Conservation (phyloP, 2,113 vertebrate genomes). For the Andinoacara biseriatus region DNA sequence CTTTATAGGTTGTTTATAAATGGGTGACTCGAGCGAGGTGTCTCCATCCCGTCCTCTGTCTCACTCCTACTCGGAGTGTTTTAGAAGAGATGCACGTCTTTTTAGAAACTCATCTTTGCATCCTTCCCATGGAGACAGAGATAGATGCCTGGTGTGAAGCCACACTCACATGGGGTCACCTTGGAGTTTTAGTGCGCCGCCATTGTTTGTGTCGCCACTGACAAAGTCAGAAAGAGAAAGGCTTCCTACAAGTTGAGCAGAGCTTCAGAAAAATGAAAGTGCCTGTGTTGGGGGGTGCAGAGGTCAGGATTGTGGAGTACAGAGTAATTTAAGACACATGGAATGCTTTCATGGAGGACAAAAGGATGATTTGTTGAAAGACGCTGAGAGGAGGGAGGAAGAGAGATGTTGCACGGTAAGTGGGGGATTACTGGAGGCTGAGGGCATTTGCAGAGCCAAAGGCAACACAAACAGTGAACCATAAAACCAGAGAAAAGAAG, state of each 20-base stretch:
- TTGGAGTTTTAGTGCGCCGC: conserved; percentile 27
- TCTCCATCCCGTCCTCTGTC: neutral
- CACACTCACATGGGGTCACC: conserved; percentile 16
- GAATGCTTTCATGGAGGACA: conserved; percentile 50
- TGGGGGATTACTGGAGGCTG: conserved; percentile 19
- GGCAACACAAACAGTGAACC: conserved; percentile 25
- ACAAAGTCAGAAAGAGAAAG: conserved; percentile 30
- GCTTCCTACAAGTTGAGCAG: conserved; percentile 14
- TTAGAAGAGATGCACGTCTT: neutral
- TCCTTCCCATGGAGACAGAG: neutral
- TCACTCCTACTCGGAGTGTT: neutral
- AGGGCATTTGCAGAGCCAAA: conserved; percentile 24
- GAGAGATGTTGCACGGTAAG: conserved; percentile 29
- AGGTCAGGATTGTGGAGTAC: conserved; percentile 39
- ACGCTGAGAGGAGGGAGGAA: conserved; percentile 18
- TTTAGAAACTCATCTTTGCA: conserved; percentile 15
- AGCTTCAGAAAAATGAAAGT: conserved; percentile 29
- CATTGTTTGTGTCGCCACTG: conserved; percentile 35
- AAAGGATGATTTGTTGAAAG: conserved; percentile 61
- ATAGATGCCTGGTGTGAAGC: conserved; percentile 20
- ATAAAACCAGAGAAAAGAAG: conserved; percentile 12
- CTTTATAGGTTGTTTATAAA: neutral
- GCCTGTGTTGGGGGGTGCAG: conserved; percentile 20
- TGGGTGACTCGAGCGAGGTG: neutral
- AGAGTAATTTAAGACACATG: conserved; percentile 63